Percentiles rank a stretch among this genome's conserved stretches.
Conservation (phyloP, 2,113 vertebrate species). For the Pampusana beccarii region DNA sequence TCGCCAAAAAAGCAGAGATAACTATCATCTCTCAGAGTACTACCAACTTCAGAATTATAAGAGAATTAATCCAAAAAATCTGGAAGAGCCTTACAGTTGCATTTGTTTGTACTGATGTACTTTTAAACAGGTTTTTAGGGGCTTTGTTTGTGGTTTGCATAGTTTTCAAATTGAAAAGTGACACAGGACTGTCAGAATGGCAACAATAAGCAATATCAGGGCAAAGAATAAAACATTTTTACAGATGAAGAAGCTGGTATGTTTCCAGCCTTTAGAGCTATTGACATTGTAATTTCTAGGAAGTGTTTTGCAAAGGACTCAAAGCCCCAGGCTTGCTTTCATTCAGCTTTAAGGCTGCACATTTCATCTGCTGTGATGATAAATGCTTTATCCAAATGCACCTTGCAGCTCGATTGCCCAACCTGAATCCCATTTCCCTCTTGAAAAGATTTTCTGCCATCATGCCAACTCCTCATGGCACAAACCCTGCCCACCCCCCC, state of each 20-base stretch:
- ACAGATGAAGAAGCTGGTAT: background rate
- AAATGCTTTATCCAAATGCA: background rate
- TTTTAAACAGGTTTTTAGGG: background rate
- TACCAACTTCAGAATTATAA: background rate
- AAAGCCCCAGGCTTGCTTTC: background rate
- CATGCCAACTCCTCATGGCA: background rate
- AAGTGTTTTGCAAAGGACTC: background rate
- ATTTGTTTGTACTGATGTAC: background rate
- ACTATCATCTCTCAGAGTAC: background rate
- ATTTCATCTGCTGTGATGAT: background rate
- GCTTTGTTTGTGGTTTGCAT: background rate
- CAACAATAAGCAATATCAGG: background rate
- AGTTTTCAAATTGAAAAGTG: background rate
- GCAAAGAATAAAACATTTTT: background rate
- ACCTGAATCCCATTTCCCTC: background rate
- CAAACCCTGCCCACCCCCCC: rapidly evolving
- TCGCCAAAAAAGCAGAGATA: background rate
- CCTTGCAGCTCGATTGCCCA: background rate
- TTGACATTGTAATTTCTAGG: background rate
- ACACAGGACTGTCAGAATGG: background rate
- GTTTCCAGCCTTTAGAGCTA: background rate
- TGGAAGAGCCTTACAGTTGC: background rate
- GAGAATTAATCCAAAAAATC: background rate
- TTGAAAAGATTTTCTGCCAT: background rate
- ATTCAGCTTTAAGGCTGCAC: background rate